These are phyloP conservation scores for Hirtodrosophila histrioides DNA, from an alignment of 2,888 invertebrate species.

Conservation along the genomic window DNA sequence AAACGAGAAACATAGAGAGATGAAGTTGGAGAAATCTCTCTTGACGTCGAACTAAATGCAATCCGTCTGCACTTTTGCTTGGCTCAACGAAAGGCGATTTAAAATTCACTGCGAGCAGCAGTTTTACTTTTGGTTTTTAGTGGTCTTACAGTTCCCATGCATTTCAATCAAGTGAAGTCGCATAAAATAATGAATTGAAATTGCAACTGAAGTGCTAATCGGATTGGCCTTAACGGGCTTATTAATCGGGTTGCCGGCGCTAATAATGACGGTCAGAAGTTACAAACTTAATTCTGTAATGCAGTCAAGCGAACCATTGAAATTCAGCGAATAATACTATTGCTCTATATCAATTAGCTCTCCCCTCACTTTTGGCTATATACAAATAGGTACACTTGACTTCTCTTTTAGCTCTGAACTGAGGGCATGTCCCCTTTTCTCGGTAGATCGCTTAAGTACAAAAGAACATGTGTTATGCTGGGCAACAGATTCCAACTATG, in stretches of 20 bases:
- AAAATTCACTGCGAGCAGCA: constrained; percentile 32
- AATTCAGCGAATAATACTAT: constrained; percentile 2
- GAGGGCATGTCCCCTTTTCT: no score
- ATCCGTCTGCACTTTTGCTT: constrained; percentile 34
- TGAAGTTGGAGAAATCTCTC: constrained; percentile 16
- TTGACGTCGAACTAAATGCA: constrained; percentile 36
- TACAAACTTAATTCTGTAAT: background rate
- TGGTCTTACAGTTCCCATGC: constrained; percentile 29
- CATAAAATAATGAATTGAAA: constrained; percentile 59
- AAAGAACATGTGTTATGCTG: no score
- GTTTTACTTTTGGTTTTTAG: constrained; percentile 29
- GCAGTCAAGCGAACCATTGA: background rate
- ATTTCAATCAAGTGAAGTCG: constrained; percentile 76
- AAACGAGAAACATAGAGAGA: background rate
- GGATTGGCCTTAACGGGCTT: constrained; percentile 36
- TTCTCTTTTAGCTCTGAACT: no score
- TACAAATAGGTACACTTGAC: no score
- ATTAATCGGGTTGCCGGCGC: constrained; percentile 29
- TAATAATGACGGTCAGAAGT: background rate
- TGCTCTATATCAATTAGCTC: constrained; percentile 26
- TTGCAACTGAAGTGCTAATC: constrained; percentile 32
- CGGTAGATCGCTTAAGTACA: no score
- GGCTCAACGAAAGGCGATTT: constrained; percentile 46
- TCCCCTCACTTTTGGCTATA: no score
- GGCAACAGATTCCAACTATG: background rate